Evolutionary conservation across 1,140 invertebrate species (phyloP), one percentile per base, ranked within the genome.

Genomic region (Pogonomyrmex californicus): DNA sequence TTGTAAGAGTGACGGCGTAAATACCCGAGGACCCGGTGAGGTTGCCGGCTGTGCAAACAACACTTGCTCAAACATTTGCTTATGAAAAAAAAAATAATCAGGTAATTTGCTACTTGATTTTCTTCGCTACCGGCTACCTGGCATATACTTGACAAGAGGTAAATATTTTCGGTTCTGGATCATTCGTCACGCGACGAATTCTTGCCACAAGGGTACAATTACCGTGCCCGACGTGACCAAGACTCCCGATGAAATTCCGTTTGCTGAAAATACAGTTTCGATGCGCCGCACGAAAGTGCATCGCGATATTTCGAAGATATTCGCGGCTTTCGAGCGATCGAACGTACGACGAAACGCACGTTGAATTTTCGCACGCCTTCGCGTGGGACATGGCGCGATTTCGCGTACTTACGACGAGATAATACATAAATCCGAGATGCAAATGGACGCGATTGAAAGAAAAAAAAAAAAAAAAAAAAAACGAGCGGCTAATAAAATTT

Each of bases 61-160:
- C 79, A 73, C 41, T 60, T 62, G 68, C 68, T 83, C 68, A 83
- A 83, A 62, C 68, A 83, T 83, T 82, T 62, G 68, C 56, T 71
- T 38, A 38, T 14, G 41, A 71, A 82, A 70, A 38, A 38, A 78
- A 47, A 68, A 56, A 44, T 38, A 58, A 73, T 44, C 33, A n/a
- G 41, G 10, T 38, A 83, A 83, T 73, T 83, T 73, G 68, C 54
- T 70, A 70, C 62, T 54, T 68, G 47, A 54, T 70, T 75, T 73
- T 33, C 68, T 23, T 30, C 41, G 23, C 38, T 36, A 71, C 47
- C 36, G 33, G 49, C 47, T 44, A 36, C 30, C 23, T 33, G 56
- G 47, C 62, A 58, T 54, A 12, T 10, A 38, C 47, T 54, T 82
- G 38, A 71, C 51, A 47, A 9, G 30, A 47, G 54, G n/a, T 60